A percentile compares a stretch with the other conserved stretches of the same genome.
These are phyloP conservation scores for Talpa occidentalis DNA, from an alignment of 2,113 vertebrate species.

Conservation along the genomic window DNA sequence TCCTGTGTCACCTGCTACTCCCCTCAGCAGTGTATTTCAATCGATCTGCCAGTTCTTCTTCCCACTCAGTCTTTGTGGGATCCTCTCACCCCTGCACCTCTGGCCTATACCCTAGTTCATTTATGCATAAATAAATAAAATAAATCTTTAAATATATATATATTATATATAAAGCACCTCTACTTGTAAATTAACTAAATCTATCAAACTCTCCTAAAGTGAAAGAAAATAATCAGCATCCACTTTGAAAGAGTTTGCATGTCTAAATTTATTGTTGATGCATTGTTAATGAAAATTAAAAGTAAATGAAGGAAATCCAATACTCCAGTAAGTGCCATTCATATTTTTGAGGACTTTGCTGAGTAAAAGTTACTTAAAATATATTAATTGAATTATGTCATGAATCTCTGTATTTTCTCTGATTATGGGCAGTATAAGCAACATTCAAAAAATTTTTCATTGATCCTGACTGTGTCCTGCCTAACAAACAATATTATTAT, in stretches of 20 bases:
- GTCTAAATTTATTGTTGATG: neutral
- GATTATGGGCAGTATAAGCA: neutral
- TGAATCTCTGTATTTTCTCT: neutral
- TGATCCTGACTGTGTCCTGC: neutral
- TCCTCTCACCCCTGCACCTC: too few relatives aligned
- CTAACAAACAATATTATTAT: neutral
- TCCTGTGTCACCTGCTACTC: too few relatives aligned
- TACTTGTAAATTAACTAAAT: neutral
- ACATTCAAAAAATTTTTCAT: neutral
- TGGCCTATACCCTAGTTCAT: too few relatives aligned
- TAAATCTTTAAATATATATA: too few relatives aligned
- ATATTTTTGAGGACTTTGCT: constrained; percentile 7
- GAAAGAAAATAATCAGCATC: neutral
- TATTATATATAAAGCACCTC: neutral
- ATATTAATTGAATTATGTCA: neutral
- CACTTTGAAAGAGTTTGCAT: neutral
- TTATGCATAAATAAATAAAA: too few relatives aligned
- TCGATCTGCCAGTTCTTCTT: too few relatives aligned
- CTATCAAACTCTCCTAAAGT: neutral
- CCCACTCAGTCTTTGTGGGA: too few relatives aligned
- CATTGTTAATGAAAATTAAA: neutral
- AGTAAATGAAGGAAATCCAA: neutral
- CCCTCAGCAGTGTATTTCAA: too few relatives aligned
- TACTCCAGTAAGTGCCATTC: neutral
- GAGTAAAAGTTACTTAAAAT: neutral